Conservation (phyloP, 2,888 invertebrate genomes). For the Agelastica alni region DNA sequence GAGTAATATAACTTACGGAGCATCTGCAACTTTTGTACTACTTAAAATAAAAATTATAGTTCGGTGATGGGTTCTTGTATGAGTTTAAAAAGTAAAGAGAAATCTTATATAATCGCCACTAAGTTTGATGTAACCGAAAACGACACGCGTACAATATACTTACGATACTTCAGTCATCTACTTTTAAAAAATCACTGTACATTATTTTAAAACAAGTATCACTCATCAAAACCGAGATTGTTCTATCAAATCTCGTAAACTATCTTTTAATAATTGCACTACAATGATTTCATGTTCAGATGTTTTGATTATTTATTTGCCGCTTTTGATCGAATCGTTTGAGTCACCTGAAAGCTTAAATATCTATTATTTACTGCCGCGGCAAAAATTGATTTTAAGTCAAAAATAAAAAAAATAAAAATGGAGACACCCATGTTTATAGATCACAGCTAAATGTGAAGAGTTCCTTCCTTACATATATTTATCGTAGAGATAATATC, state of each 20-base stretch:
- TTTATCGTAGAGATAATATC: conserved; percentile 29
- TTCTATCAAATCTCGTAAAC: conserved; percentile 19
- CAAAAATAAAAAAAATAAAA: too few relatives aligned
- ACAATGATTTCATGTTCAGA: conserved; percentile 29
- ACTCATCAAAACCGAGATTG: conserved; percentile 32
- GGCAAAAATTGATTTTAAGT: too few relatives aligned
- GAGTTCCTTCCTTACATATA: conserved; percentile 49
- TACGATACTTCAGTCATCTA: conserved; percentile 52
- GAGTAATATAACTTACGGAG: too few relatives aligned
- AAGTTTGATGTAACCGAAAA: conserved; percentile 40
- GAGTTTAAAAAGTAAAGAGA: background rate
- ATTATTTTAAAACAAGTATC: conserved; percentile 48
- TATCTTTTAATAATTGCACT: conserved; percentile 38
- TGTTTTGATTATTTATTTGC: conserved; percentile 31
- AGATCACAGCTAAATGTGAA: conserved; percentile 58
- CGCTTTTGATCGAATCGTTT: background rate
- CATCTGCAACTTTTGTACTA: too few relatives aligned
- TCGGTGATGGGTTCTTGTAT: too few relatives aligned
- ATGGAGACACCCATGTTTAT: conserved; percentile 48
- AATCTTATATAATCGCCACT: background rate
- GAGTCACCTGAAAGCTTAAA: conserved; percentile 10
- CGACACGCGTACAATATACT: conserved; percentile 41
- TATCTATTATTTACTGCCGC: background rate
- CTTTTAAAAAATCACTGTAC: conserved; percentile 51
- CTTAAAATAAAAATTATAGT: too few relatives aligned